Percentiles rank a stretch among this genome's conserved stretches.
Evolutionary conservation across 2,888 invertebrate species (phyloP).

Genomic region (Halocaridina rubra): DNA sequence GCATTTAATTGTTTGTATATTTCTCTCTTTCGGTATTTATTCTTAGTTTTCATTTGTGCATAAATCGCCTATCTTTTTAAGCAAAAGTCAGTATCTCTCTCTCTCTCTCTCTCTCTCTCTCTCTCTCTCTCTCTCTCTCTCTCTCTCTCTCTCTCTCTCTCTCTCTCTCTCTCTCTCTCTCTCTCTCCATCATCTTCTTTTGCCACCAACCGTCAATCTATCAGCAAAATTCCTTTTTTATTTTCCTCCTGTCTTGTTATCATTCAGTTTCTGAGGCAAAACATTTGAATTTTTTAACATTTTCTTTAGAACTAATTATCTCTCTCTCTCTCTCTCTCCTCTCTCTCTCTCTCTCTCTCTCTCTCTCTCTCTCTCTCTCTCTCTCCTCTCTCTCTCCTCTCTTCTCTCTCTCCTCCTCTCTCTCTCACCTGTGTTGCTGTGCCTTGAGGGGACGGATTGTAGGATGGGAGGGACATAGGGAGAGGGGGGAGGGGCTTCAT

Average conservation of each 20-base stretch:
- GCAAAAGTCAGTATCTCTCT: neutral
- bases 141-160: neutral
- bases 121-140: neutral
- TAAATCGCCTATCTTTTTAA: no score
- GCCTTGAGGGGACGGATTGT: no score
- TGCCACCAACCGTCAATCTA: neutral
- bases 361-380: neutral
- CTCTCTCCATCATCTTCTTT: neutral
- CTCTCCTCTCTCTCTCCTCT: neutral
- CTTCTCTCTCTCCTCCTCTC: neutral
- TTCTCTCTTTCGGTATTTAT: no score
- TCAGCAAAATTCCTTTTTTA: neutral
- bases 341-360: neutral
- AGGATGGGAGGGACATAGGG: no score
- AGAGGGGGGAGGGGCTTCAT: no score
- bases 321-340: neutral
- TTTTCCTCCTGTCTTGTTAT: neutral
- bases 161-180: neutral
- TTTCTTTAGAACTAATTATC: neutral
- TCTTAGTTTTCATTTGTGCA: no score
- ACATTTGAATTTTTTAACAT: neutral
- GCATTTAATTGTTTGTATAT: no score
- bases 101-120: neutral
- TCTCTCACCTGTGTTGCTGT: neutral
- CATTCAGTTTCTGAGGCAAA: no score